Conservation (phyloP, 2,113 vertebrate species). For the Hystrix cristata region DNA sequence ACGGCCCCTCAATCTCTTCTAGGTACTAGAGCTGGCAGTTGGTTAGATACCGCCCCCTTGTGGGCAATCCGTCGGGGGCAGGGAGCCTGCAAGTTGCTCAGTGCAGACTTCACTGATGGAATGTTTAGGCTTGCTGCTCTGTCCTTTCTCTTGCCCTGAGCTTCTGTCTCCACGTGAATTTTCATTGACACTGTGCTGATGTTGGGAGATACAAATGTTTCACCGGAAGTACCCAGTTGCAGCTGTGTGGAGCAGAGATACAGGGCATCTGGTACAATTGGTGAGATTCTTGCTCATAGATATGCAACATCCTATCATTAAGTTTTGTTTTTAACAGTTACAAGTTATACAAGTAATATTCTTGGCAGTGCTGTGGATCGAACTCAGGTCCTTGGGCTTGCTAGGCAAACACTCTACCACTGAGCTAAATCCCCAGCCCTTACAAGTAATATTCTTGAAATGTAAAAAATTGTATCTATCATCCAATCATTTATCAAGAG, state of each 20-base stretch:
- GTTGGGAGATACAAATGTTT: neutral
- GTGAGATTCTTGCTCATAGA: neutral
- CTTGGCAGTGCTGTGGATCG: no score
- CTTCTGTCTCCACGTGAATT: neutral
- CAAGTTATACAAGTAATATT: neutral
- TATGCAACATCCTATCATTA: fast-evolving
- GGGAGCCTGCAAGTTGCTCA: neutral
- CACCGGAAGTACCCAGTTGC: neutral
- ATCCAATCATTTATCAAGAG: neutral
- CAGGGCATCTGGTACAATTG: neutral
- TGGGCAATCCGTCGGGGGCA: neutral
- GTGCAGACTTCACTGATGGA: neutral
- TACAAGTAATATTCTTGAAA: no score
- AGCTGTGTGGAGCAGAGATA: neutral
- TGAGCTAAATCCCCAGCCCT: no score
- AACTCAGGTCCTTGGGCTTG: no score
- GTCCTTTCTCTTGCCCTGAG: neutral
- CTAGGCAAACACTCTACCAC: no score
- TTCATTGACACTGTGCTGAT: neutral
- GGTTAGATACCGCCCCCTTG: slow-evolving; percentile 63
- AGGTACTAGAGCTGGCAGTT: neutral
- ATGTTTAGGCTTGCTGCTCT: neutral
- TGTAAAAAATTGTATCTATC: neutral
- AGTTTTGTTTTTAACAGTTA: neutral
- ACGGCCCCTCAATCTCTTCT: fast-evolving